A percentile compares a stretch with the other conserved stretches of the same genome.
Conservation (phyloP, 2,888 invertebrate species). For the Lithophane socia region DNA sequence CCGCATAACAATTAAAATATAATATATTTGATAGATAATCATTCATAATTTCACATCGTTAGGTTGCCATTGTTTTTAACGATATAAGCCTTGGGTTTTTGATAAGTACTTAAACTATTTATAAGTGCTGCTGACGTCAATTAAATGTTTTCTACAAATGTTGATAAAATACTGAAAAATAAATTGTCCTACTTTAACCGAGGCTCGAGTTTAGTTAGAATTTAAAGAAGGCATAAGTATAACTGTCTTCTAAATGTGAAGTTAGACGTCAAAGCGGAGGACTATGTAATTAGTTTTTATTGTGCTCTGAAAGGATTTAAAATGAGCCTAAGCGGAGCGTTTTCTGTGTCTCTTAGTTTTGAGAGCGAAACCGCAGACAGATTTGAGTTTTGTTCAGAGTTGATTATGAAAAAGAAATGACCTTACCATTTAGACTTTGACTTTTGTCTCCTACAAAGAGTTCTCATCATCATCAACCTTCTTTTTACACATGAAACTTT, state of each 20-base stretch:
- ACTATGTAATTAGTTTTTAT: slow-evolving; percentile 29
- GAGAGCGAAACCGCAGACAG: slow-evolving; percentile 17
- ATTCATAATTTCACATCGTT: slow-evolving; percentile 9
- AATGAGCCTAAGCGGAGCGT: slow-evolving; percentile 24
- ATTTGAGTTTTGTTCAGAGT: slow-evolving; percentile 13
- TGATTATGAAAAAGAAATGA: slow-evolving; percentile 6
- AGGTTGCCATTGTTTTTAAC: slow-evolving; percentile 3
- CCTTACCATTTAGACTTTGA: neutral
- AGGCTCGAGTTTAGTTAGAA: neutral
- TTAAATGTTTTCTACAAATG: neutral
- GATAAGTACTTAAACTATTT: neutral
- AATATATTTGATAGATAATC: neutral
- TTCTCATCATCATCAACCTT: neutral
- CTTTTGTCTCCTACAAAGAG: no score
- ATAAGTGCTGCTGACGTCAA: neutral
- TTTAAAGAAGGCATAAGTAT: neutral
- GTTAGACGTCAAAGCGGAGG: slow-evolving; percentile 16
- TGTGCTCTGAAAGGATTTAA: slow-evolving; percentile 33
- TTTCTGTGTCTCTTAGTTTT: slow-evolving; percentile 31
- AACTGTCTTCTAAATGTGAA: slow-evolving; percentile 18
- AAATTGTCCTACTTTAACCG: neutral
- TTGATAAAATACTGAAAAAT: neutral
- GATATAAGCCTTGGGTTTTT: neutral
- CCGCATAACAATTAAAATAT: neutral
- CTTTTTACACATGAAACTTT: neutral